Evolutionary conservation across 2,888 invertebrate species (phyloP).

Genomic region (Ypsolopha sequella): DNA sequence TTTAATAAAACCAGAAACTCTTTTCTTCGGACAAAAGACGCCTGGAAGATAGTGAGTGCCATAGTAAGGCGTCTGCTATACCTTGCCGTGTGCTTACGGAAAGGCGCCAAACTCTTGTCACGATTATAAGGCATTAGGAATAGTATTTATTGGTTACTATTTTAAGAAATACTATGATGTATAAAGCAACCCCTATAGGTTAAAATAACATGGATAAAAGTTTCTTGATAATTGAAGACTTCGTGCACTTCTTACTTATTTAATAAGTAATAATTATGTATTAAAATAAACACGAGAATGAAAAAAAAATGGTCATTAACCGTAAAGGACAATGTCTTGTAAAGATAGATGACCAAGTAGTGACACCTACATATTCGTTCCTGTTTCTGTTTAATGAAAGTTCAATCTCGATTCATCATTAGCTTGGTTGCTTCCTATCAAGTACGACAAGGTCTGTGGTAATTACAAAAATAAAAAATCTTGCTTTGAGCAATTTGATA

Average conservation of each 20-base stretch:
- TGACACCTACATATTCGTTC: neutral
- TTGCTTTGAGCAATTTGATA: too few species aligned
- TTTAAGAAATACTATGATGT: neutral
- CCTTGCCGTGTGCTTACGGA: neutral
- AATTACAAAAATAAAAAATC: too few species aligned
- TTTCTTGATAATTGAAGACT: too few species aligned
- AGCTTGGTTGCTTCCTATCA: neutral
- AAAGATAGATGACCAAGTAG: neutral
- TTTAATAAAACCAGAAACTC: too few species aligned
- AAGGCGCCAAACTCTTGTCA: neutral
- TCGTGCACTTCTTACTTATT: too few species aligned
- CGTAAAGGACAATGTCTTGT: neutral
- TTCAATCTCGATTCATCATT: conserved; percentile 47
- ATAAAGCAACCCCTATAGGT: neutral
- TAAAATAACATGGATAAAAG: too few species aligned
- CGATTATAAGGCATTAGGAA: neutral
- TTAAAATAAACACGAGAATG: too few species aligned
- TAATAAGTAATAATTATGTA: too few species aligned
- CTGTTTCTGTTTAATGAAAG: neutral
- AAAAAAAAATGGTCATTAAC: neutral
- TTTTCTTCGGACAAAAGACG: too few species aligned
- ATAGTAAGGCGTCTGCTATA: neutral
- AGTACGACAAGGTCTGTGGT: too few species aligned
- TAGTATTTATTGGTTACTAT: neutral
- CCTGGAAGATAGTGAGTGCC: too few species aligned